Percentiles rank a stretch among this genome's conserved stretches.
phyloP scores from a whole-genome alignment of 2,113 vertebrate genomes.

The Chauna torquata region DNA sequence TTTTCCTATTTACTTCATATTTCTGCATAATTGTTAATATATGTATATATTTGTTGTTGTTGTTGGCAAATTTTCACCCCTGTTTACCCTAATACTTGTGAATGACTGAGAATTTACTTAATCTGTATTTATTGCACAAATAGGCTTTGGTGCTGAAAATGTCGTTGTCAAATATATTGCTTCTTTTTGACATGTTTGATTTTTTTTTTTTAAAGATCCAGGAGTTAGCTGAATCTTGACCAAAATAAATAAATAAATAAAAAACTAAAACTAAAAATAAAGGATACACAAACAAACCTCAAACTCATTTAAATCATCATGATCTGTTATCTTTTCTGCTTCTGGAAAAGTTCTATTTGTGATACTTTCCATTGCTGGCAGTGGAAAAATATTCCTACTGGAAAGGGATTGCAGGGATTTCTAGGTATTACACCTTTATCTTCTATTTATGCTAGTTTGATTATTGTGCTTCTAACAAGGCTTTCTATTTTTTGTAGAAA shows the following conservation, averaged over 20 bases:
- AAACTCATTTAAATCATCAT: neutral
- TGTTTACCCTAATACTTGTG: neutral
- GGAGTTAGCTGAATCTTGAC: neutral
- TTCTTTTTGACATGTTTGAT: neutral
- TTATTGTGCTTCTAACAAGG: neutral
- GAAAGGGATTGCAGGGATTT: neutral
- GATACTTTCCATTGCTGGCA: slow-evolving; percentile 25
- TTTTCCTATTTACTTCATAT: neutral
- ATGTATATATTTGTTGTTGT: neutral
- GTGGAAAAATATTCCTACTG: neutral
- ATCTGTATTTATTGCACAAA: slow-evolving; percentile 16
- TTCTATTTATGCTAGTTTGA: neutral
- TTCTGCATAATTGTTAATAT: neutral
- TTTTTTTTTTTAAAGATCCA: neutral
- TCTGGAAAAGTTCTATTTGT: neutral
- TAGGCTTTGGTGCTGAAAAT: neutral
- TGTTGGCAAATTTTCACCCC: neutral
- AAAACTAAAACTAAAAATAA: no score
- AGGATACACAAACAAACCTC: neutral
- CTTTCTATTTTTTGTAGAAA: neutral
- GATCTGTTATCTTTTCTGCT: neutral
- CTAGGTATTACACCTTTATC: neutral
- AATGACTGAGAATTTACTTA: neutral
- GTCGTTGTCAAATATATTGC: neutral
- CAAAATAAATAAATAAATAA: no score